Evolutionary conservation across 2,113 vertebrate genomes (phyloP), one percentile per base, ranked within the genome.

Genomic region (Rhinoderma darwinii): DNA sequence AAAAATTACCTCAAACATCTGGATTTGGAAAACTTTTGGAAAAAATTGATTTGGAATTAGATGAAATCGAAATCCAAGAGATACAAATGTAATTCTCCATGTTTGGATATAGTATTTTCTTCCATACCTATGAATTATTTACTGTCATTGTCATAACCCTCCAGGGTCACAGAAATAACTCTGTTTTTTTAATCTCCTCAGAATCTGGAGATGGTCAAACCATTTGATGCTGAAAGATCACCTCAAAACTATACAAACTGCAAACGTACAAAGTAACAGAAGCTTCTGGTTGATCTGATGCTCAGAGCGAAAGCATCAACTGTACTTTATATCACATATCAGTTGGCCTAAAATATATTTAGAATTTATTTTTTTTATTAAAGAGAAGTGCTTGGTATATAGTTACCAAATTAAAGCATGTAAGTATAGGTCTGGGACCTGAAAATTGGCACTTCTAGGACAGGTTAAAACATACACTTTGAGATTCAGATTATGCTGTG

Each of bases 1-100:
- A 30, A 22, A 72, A 47, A 78, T 79, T 79, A 20, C 50, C 30
- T 79, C 4, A 79, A 54, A 79, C 35, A 59, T 79, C 76, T 56
- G 27, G 35, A 18, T 39, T 80, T n/a, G 32, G 20, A 41, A 51
- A n/a, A 4, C 9, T 39, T 35, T 9, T 5, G 51, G 9, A 50
- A 59, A 25, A 50, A 35, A 79, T 54, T 18, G 30, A 2, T 18
- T 39, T 54, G 50, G n/a, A 59, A 41, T n/a, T 59, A 80, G 41
- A 20, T 76, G 74, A 30, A 14, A 56, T n/a, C 20, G 12, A 59
- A 59, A 54, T 30, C 18, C 15, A 20, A 35, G 18, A 9, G 30
- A 35, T 54, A 50, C 17, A 44, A 78, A 80, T 80, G 22, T 39
- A 56, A 30, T 59, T 39, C 35, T 39, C 3, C 41, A 27, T 56